Percentiles rank a stretch among this genome's conserved stretches.
Conservation (phyloP, 1,140 invertebrate species). For the Papilio aristodemus region DNA sequence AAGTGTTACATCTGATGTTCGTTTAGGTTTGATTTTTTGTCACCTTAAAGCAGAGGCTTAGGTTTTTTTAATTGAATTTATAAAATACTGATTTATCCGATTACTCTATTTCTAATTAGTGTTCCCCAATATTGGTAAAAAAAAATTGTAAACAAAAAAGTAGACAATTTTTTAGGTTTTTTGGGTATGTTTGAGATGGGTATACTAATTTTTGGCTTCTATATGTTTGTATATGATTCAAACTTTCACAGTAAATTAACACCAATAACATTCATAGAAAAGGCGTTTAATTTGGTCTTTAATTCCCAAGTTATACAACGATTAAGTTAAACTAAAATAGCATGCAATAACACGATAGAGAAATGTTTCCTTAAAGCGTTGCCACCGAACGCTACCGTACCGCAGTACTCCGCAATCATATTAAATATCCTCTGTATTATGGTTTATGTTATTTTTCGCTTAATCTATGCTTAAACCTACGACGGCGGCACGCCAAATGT, state of each 20-base stretch:
- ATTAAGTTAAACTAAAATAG: conserved; percentile 18
- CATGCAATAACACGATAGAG: conserved; percentile 26
- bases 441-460: conserved; percentile 60
- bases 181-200: no score
- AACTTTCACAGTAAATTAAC: not conserved
- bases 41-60: not conserved
- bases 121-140: no score
- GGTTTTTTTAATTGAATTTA: conserved; percentile 3
- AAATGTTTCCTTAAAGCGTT: conserved; percentile 22
- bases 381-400: conserved; percentile 9
- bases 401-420: conserved; percentile 14
- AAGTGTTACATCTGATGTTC: no score
- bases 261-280: not conserved
- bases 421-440: conserved; percentile 25
- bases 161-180: no score
- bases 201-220: no score
- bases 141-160: no score
- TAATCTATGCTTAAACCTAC: conserved; percentile 63
- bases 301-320: not conserved
- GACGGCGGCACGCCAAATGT: conserved; percentile 61
- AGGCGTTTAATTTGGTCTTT: not conserved
- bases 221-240: not conserved
- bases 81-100: no score
- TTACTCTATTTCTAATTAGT: no score
- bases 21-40: no score